Evolutionary conservation across 1,140 invertebrate genomes (phyloP), one percentile per base, ranked within the genome.

Genomic region (Tetragonula clypearis): DNA sequence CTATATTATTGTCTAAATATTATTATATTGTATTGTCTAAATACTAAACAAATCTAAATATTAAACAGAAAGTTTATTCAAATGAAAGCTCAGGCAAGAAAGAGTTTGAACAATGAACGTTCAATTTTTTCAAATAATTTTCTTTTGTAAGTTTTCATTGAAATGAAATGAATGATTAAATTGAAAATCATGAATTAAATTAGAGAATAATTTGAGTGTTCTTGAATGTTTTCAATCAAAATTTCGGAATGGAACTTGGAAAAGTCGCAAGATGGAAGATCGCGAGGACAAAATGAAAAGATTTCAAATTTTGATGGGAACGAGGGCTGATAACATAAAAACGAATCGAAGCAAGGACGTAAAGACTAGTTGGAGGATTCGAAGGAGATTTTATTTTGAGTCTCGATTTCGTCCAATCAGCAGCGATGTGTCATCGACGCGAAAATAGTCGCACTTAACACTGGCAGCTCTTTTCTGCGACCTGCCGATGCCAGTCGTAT

Each of bases 381-480:
- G 62, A 86, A 55, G 69, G 68, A 86, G 88, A 86, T 91, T 90
- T 92, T 79, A 79, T 92, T 92, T 90, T 88, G 84, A 85, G 87
- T 81, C 79, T 74, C 85, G 90, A 92, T 92, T 86, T 79, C 66
- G 85, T 90, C 87, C 92, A 91, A 92, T 92, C 92, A 90, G 87
- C 84, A 73, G 60, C 86, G 92, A 92, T 93, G 92, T 93, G 92
- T 93, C 92, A 93, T 92, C 92, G 72, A 49, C 83, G 90, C 91
- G 85, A 93, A 91, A 93, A 93, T 93, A 93, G 92, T 84, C 88
- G 88, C 91, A 91, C 90, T 91, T 91, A 92, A 88, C 92, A 89
- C 83, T 85, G 86, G 82, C 89, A 87, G 87, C 84, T 85, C 88
- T 88, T 86, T 90, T 90, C 84, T 88, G 82, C 88, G 91, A 92